Base-by-base conservation (phyloP, 2,113 vertebrate species). In the Paedocypris sp. region DNA sequence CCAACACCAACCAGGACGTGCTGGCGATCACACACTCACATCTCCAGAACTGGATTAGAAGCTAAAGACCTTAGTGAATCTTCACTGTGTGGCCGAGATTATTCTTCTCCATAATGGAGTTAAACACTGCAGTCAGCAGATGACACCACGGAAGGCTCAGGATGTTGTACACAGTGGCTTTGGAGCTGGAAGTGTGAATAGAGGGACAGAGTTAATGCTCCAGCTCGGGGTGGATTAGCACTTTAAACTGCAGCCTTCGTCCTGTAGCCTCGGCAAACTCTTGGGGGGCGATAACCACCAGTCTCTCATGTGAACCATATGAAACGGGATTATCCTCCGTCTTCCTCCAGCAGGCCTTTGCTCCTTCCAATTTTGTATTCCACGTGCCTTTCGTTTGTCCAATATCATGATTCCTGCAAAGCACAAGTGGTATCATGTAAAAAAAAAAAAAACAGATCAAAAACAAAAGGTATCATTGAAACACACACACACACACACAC, bases 41-140 rank as follows among this genome's bases (percentile, higher is more conserved):
- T 60, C 50, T 38, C 25, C 52, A 31, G 38, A 20, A 19, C 26
- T 53, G 57, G 66, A 72, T 72, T 68, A 66, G 41, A 29, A 19
- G 32, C 23, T 57, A 42, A 61, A 63, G 62, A 59, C 51, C 38
- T 46, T 38, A 46, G 42, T 59, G 42, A 35, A 19, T 60, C 56
- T 46, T 57, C 43, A 56, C 41, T 53, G 65, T 68, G 65, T 52
- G 57, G 66, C 58, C 33, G 33, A 68, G 61, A 72, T 68, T 72
- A 68, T 41, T 25, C 57, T 33, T 42, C 18, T 35, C 62, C 66
- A 72, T 65, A 64, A 65, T 47, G 31, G 70, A 60, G 46, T 56
- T 62, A 65, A 66, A 72, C 41, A 61, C 51, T 41, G 50, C 33
- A 60, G 70, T 65, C 66, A 64, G 61, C 66, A 47, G 52, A 54